Conservation (phyloP, 2,797 vertebrate species). For the Diglossa cyanea region DNA sequence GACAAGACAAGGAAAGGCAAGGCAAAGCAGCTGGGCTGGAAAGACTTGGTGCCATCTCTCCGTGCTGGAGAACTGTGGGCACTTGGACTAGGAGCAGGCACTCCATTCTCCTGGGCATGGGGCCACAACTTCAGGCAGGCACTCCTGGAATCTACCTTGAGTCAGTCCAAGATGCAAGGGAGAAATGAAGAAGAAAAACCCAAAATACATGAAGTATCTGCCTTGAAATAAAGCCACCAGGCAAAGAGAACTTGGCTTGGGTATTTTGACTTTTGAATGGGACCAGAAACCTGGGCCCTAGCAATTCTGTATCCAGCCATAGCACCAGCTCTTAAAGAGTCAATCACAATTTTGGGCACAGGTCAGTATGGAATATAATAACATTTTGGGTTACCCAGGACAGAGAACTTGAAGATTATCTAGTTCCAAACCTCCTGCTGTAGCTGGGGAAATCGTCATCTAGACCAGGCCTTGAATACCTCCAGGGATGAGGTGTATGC, state of each 20-base stretch:
- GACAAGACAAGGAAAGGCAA: background rate
- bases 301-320: rapidly evolving
- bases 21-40: background rate
- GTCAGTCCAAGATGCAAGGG: background rate
- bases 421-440: background rate
- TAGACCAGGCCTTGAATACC: background rate
- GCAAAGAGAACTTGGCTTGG: background rate
- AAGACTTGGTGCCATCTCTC: background rate
- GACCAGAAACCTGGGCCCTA: background rate
- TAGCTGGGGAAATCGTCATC: rapidly evolving
- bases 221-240: background rate
- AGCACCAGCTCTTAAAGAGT: too few species aligned
- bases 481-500: background rate
- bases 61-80: background rate
- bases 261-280: rapidly evolving
- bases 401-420: background rate
- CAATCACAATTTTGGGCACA: background rate
- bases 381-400: background rate
- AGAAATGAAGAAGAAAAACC: background rate
- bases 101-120: rapidly evolving
- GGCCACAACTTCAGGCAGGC: background rate
- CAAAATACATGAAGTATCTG: background rate
- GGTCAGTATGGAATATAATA: background rate
- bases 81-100: background rate
- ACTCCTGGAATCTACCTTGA: background rate